Evolutionary conservation across 2,113 vertebrate genomes (phyloP).

Genomic region (Dipodomys merriami): DNA sequence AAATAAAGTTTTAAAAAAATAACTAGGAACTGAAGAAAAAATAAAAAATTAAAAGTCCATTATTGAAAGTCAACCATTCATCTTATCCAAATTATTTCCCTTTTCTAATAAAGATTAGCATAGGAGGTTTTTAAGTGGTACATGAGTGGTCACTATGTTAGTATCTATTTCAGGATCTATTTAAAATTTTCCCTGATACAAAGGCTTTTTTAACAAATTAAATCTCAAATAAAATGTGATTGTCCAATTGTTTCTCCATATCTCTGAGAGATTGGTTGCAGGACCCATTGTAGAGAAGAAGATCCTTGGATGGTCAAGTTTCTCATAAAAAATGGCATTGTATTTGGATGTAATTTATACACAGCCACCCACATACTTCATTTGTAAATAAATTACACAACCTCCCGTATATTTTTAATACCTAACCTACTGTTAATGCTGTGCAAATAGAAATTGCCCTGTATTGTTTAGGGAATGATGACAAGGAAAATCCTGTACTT

Average conservation of each 20-base stretch:
- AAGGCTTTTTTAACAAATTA: background rate
- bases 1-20: too few species aligned
- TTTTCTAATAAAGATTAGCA: background rate
- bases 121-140: background rate
- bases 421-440: background rate
- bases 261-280: background rate
- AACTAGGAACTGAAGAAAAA: too few species aligned
- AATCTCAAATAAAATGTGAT: conserved; percentile 24
- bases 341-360: background rate
- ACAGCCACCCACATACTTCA: background rate
- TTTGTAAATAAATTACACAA: background rate
- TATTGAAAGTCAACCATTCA: background rate
- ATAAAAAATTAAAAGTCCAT: background rate
- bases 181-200: background rate
- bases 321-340: background rate
- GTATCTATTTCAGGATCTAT: background rate
- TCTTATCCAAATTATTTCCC: background rate
- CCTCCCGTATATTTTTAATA: background rate
- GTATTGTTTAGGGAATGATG: background rate
- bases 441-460: background rate
- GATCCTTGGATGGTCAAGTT: background rate
- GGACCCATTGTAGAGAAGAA: background rate
- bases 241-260: background rate
- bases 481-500: background rate
- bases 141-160: background rate